Evolutionary conservation across 2,888 invertebrate species (phyloP).

Genomic region (Lacanobia wlatinum): DNA sequence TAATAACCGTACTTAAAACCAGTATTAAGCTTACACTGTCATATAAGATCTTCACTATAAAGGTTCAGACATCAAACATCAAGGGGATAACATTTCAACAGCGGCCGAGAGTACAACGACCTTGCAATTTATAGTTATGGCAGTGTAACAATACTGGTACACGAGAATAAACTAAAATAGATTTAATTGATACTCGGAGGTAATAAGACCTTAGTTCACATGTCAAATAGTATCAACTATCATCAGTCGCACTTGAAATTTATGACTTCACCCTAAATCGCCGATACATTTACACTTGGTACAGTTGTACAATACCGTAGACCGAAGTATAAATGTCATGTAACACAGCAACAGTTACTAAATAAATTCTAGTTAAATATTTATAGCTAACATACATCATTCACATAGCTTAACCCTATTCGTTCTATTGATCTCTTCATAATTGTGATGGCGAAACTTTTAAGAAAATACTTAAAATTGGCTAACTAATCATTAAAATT

Average conservation of each 20-base stretch:
- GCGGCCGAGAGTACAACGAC: slow-evolving; percentile 36
- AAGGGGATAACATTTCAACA: slow-evolving; percentile 55
- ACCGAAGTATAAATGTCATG: slow-evolving; percentile 76
- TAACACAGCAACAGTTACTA: slow-evolving; percentile 86
- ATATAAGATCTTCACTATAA: slow-evolving; percentile 64
- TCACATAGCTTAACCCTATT: slow-evolving; percentile 80
- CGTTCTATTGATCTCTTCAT: slow-evolving; percentile 81
- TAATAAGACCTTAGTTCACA: slow-evolving; percentile 88
- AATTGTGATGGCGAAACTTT: slow-evolving; percentile 87
- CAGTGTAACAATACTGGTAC: slow-evolving; percentile 78
- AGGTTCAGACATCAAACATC: slow-evolving; percentile 64
- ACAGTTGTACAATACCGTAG: slow-evolving; percentile 77
- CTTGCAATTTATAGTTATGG: slow-evolving; percentile 55
- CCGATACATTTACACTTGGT: slow-evolving; percentile 71
- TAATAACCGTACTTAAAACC: slow-evolving; percentile 84
- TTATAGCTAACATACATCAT: slow-evolving; percentile 84
- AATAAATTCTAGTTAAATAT: slow-evolving; percentile 82
- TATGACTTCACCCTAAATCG: slow-evolving; percentile 75
- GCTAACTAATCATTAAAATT: slow-evolving; percentile 85
- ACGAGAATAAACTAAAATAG: slow-evolving; percentile 83
- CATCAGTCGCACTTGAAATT: slow-evolving; percentile 85
- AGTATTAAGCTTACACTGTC: slow-evolving; percentile 78
- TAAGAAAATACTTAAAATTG: slow-evolving; percentile 83
- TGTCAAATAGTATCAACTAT: slow-evolving; percentile 87
- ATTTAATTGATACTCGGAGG: slow-evolving; percentile 91